Evolutionary conservation across 2,797 vertebrate genomes (phyloP).

Genomic region (Tachyglossus aculeatus): DNA sequence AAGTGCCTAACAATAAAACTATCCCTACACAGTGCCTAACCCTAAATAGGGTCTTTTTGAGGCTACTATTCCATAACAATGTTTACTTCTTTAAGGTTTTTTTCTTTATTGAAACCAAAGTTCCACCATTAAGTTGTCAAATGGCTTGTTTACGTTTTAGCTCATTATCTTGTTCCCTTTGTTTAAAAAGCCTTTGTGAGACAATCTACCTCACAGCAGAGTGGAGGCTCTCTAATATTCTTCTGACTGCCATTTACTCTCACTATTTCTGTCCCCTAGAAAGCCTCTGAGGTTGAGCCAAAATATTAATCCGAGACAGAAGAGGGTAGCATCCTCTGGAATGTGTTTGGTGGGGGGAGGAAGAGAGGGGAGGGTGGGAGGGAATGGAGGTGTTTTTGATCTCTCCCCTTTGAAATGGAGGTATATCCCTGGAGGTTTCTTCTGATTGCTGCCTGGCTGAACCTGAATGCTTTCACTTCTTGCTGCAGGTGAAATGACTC

Average conservation of each 20-base stretch:
- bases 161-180: constrained; percentile 21
- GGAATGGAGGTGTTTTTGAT: constrained; percentile 54
- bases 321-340: constrained; percentile 29
- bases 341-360: not conserved
- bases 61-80: too few relatives aligned
- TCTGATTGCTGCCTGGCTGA: constrained; percentile 65
- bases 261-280: constrained; percentile 11
- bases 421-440: constrained; percentile 65
- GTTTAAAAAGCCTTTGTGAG: constrained; percentile 39
- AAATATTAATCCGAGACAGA: constrained; percentile 58
- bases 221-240: constrained; percentile 16
- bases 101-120: constrained; percentile 34
- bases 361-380: not conserved
- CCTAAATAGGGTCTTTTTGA: too few relatives aligned
- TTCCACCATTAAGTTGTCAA: constrained; percentile 46
- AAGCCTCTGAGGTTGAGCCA: constrained; percentile 46
- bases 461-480: constrained; percentile 65
- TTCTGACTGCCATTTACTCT: constrained; percentile 20
- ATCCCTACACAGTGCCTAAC: too few relatives aligned
- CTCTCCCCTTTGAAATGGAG: constrained; percentile 68
- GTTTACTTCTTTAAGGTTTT: constrained; percentile 13
- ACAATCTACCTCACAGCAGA: constrained; percentile 38
- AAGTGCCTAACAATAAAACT: too few relatives aligned
- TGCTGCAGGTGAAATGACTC: constrained; percentile 63
- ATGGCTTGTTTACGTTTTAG: constrained; percentile 30